Evolutionary conservation across 2,888 invertebrate species (phyloP), one percentile per base, ranked within the genome.

Genomic region (Lepetodrilus schrolli): DNA sequence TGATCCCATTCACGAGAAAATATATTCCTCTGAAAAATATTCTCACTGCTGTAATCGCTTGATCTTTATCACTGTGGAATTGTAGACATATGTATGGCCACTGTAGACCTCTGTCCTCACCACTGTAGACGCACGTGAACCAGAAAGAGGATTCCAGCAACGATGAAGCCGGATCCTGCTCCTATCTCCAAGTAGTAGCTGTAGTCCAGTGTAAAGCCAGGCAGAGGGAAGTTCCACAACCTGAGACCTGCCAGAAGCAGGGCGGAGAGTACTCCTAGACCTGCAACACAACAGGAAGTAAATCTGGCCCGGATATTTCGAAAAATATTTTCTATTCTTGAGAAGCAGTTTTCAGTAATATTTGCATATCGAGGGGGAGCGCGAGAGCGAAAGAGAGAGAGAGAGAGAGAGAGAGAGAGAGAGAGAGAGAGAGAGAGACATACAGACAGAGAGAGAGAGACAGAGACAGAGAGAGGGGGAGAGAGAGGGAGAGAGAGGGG

Each of bases 401-500:
- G 51, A 51, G 51, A 51, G 51, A 51, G 51, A 51, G 51, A 51
- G 51, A 51, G 51, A 51, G 48, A 68, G 68, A 68, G 50, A 34
- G 70, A 70, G 48, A 30, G 70, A 70, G 48, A 49, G n/a, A n/a
- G n/a, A n/a, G n/a, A n/a, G n/a, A n/a, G n/a, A n/a, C n/a, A n/a
- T n/a, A n/a, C n/a, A n/a, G n/a, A n/a, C n/a, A n/a, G n/a, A n/a
- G n/a, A n/a, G n/a, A n/a, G n/a, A n/a, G n/a, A n/a, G n/a, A n/a
- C 23, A 70, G 70, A 36, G 47, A 72, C 66, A 48, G 66, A 72
- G 48, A 48, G 72, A 58, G 34, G 47, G 69, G 34, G 43, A 72
- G 58, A 36, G 72, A 65, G 65, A 66, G 65, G 66, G 65, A 48
- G 72, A 66, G 65, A 47, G 66, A 47, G 38, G 43, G 51, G 65